These are phyloP conservation scores for Syngnathus typhle DNA, from an alignment of 2,113 vertebrate species.

Conservation along the genomic window DNA sequence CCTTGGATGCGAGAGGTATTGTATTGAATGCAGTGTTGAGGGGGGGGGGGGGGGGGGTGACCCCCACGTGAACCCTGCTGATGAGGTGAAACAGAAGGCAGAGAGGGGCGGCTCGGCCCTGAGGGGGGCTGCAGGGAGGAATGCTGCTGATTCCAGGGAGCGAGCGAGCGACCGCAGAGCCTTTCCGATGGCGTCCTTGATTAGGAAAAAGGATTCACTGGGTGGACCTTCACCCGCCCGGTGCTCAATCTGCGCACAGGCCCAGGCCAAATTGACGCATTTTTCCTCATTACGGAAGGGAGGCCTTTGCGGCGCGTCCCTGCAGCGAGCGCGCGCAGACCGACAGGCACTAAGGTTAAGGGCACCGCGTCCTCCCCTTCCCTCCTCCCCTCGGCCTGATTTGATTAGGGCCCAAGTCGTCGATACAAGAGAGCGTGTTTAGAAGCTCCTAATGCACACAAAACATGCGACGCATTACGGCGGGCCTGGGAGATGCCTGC, in stretches of 20 bases:
- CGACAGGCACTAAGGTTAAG: constrained; percentile 69
- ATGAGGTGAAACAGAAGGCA: constrained; percentile 80
- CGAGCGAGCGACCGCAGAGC: constrained; percentile 66
- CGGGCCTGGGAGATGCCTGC: constrained; percentile 40
- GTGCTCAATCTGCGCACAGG: constrained; percentile 65
- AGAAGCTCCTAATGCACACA: constrained; percentile 64
- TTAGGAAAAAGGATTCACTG: constrained; percentile 82
- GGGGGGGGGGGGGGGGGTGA: constrained; percentile 70
- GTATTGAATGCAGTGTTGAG: constrained; percentile 62
- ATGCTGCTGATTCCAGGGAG: constrained; percentile 68
- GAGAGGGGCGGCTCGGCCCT: constrained; percentile 53
- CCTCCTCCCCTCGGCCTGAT: constrained; percentile 52
- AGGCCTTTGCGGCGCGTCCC: constrained; percentile 57
- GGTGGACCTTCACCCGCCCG: constrained; percentile 70
- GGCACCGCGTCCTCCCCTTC: constrained; percentile 54
- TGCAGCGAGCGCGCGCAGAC: constrained; percentile 58
- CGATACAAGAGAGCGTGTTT: constrained; percentile 67
- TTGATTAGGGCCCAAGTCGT: constrained; percentile 68
- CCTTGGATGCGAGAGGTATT: constrained; percentile 49
- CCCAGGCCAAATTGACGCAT: constrained; percentile 73
- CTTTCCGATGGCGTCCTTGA: constrained; percentile 71
- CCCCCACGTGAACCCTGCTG: constrained; percentile 79
- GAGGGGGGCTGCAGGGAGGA: constrained; percentile 63
- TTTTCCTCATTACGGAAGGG: constrained; percentile 76
- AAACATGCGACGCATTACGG: constrained; percentile 62